phyloP scores from a whole-genome alignment of 1,140 invertebrate genomes.

The Camponotus pennsylvanicus region DNA sequence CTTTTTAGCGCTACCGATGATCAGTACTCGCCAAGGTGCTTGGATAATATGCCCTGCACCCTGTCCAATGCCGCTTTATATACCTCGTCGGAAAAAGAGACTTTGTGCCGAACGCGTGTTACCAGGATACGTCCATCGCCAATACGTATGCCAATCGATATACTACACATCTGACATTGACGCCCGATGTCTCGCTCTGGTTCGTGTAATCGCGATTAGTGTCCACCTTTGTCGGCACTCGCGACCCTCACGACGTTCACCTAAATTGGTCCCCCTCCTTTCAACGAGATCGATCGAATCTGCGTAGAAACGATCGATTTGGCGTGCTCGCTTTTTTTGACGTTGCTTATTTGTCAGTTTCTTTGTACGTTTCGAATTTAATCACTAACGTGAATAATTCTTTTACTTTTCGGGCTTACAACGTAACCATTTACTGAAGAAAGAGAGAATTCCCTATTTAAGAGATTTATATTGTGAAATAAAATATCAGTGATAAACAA shows the following conservation, averaged over 20 bases:
- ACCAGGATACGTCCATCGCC: constrained; percentile 43
- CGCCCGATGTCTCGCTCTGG: constrained; percentile 35
- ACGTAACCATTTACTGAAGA: not conserved
- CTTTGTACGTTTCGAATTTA: not conserved
- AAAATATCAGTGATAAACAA: no score
- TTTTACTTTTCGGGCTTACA: not conserved
- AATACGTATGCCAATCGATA: constrained; percentile 61
- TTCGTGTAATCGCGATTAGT: constrained; percentile 15
- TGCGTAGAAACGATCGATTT: constrained; percentile 14
- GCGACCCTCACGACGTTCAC: not conserved
- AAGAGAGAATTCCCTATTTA: not conserved
- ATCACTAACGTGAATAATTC: not conserved
- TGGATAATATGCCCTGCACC: constrained; percentile 61
- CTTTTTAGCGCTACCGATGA: constrained; percentile 72
- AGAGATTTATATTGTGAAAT: not conserved
- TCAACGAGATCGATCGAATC: constrained; percentile 12
- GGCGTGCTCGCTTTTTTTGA: not conserved
- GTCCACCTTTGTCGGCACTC: not conserved
- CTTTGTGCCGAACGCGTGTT: constrained; percentile 40
- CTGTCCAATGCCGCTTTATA: constrained; percentile 69
- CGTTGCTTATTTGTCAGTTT: not conserved
- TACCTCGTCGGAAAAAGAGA: constrained; percentile 65
- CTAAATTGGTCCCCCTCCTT: not conserved
- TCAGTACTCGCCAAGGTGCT: constrained; percentile 79
- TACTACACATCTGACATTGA: constrained; percentile 74